phyloP scores from a whole-genome alignment of 2,113 vertebrate genomes.

The Charadrius vociferus region DNA sequence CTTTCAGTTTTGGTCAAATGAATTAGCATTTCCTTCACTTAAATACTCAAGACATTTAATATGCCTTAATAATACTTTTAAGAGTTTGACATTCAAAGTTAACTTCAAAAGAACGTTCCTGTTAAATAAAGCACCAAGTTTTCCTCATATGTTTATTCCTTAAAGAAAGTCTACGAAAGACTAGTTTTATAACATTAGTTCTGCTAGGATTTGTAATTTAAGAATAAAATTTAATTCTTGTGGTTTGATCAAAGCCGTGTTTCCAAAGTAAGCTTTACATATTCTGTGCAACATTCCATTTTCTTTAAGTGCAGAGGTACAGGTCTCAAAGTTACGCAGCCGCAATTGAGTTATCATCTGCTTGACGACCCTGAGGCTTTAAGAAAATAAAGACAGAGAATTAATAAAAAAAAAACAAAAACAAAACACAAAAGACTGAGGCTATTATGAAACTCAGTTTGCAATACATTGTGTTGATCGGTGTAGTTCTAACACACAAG shows the following conservation, averaged over 20 bases:
- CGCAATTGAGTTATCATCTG: constrained; percentile 86
- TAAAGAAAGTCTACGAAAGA: constrained; percentile 45
- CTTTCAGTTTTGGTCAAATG: not conserved
- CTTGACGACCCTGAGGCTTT: constrained; percentile 92
- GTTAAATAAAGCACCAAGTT: constrained; percentile 26
- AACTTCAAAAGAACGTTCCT: not conserved
- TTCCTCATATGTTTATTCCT: constrained; percentile 31
- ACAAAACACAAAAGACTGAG: not conserved
- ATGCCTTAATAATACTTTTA: not conserved
- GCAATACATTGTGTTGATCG: not conserved
- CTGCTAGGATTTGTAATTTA: constrained; percentile 1
- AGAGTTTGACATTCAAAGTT: constrained; percentile 6
- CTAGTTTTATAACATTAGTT: constrained; percentile 33
- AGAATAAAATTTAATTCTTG: constrained; percentile 51
- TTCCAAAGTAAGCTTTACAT: not conserved
- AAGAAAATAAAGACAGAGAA: not conserved
- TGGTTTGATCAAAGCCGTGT: constrained; percentile 36
- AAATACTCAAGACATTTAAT: not conserved
- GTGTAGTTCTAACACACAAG: not conserved
- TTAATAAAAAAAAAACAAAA: not conserved
- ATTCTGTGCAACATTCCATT: not conserved
- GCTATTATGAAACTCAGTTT: not conserved
- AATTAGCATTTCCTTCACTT: not conserved
- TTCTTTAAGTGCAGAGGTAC: not conserved
- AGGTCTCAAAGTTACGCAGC: constrained; percentile 79